Evolutionary conservation across 2,797 vertebrate species (phyloP).

Genomic region (Pangasius sanitwongsei): DNA sequence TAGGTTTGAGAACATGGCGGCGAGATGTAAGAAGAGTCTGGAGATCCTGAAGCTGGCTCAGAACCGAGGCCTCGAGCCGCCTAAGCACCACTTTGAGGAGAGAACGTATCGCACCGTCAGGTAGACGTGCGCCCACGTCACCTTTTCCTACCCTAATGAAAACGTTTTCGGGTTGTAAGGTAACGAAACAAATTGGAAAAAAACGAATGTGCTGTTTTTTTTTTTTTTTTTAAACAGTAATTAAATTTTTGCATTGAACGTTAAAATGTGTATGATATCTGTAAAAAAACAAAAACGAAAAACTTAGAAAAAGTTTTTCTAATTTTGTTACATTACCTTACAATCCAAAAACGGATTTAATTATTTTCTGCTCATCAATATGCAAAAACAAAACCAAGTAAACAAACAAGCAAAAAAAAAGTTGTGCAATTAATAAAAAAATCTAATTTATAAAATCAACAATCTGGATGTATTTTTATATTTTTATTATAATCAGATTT

Average conservation of each 20-base stretch:
- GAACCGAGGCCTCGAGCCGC: slow-evolving; percentile 86
- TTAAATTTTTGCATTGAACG: too few relatives aligned
- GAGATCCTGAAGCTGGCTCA: slow-evolving; percentile 89
- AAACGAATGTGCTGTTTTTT: neutral
- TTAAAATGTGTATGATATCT: neutral
- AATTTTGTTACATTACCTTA: neutral
- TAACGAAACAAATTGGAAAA: too few relatives aligned
- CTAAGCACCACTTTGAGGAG: slow-evolving; percentile 92
- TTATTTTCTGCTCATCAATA: neutral
- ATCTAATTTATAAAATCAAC: neutral
- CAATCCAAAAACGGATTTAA: neutral
- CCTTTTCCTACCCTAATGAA: neutral
- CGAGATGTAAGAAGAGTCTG: slow-evolving; percentile 86
- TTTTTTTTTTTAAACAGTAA: neutral
- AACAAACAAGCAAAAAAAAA: neutral
- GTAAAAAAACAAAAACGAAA: neutral
- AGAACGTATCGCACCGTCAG: slow-evolving; percentile 89
- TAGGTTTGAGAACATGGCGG: slow-evolving; percentile 95
- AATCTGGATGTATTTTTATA: too few relatives aligned
- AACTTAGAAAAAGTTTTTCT: neutral
- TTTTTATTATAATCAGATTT: too few relatives aligned
- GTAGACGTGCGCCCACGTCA: slow-evolving; percentile 62
- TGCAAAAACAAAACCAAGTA: neutral
- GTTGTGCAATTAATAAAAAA: neutral
- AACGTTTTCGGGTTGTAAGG: too few relatives aligned